phyloP scores from a whole-genome alignment of 2,797 vertebrate species.

The Urocyon cinereoargenteus region DNA sequence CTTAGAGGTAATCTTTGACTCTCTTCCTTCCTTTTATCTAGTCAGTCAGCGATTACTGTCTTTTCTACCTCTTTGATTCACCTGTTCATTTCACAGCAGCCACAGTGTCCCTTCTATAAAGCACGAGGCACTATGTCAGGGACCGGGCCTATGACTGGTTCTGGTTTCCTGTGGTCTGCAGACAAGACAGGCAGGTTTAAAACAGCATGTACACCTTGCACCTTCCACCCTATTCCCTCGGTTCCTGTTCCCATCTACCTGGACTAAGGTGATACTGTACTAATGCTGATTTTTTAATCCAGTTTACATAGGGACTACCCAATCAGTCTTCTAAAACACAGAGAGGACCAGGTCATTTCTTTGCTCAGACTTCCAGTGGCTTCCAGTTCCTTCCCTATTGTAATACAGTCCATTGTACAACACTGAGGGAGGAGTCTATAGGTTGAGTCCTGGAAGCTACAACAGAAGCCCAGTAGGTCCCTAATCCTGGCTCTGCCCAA shows the following conservation, averaged over 20 bases:
- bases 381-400: background rate
- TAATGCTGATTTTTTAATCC: background rate
- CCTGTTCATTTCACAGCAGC: background rate
- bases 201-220: background rate
- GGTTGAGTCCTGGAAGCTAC: background rate
- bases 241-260: background rate
- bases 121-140: rapidly evolving
- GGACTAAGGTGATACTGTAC: background rate
- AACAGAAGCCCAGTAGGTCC: background rate
- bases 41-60: background rate
- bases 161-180: background rate
- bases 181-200: background rate
- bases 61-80: background rate
- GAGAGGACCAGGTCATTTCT: background rate
- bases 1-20: background rate
- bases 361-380: background rate
- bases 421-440: background rate
- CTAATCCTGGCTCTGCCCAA: background rate
- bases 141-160: background rate
- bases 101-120: background rate
- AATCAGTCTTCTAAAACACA: background rate
- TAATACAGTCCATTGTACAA: background rate
- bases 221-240: background rate
- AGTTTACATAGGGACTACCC: background rate
- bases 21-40: background rate